phyloP scores from a whole-genome alignment of 2,113 vertebrate species.

The Burhinus oedicnemus region DNA sequence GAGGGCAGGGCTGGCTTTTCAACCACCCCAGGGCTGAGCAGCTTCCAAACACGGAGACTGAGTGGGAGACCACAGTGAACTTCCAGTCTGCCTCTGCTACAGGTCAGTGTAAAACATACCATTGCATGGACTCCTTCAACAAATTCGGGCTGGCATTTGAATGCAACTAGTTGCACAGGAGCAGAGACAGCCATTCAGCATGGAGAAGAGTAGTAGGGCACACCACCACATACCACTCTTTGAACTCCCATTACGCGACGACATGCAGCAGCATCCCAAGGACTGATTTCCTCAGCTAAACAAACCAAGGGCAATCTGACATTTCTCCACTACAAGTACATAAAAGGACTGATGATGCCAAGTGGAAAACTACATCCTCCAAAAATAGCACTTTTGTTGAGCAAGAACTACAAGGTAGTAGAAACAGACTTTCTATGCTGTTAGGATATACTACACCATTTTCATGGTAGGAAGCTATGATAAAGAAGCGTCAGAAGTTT shows the following conservation, averaged over 20 bases:
- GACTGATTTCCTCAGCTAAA: neutral
- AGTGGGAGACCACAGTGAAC: neutral
- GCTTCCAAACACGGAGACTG: neutral
- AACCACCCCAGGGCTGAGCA: neutral
- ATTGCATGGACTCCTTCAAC: neutral
- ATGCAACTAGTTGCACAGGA: neutral
- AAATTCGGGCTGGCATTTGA: neutral
- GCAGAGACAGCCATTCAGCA: neutral
- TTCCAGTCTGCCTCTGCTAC: neutral
- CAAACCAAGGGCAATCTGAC: neutral
- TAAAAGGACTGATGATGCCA: neutral
- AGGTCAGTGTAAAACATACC: neutral
- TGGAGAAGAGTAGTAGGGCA: neutral
- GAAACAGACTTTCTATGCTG: neutral
- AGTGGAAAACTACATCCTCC: neutral
- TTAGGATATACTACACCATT: neutral
- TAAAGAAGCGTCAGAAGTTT: neutral
- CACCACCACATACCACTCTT: neutral
- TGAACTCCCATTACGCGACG: fast-evolving
- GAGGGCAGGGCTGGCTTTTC: neutral
- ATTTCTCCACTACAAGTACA: neutral
- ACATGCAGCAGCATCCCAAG: neutral
- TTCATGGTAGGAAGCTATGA: neutral
- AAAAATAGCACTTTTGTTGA: neutral
- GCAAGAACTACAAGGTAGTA: neutral